phyloP scores from a whole-genome alignment of 2,888 invertebrate species.

The Phasia obesa region DNA sequence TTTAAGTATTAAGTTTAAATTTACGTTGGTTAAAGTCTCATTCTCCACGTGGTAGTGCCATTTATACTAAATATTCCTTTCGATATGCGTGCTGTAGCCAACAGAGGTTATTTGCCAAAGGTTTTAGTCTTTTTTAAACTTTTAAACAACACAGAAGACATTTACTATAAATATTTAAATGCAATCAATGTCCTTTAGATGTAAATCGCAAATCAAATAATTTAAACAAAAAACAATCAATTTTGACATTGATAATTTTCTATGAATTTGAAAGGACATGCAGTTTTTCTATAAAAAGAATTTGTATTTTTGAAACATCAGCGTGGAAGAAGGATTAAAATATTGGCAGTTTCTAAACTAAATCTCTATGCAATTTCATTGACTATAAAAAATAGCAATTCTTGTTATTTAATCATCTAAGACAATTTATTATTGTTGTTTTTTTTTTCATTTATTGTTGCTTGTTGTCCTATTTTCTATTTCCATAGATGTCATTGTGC shows the following conservation, averaged over 20 bases:
- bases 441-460: conserved; percentile 3
- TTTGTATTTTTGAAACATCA: background rate
- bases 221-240: conserved; percentile 4
- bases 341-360: background rate
- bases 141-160: too few species aligned
- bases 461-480: conserved; percentile 47
- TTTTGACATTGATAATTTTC: conserved; percentile 47
- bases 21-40: too few species aligned
- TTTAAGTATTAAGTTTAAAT: too few species aligned
- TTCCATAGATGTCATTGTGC: background rate
- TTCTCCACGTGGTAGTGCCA: too few species aligned
- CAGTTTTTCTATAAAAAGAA: background rate
- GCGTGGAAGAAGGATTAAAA: background rate
- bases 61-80: too few species aligned
- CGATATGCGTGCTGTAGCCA: too few species aligned
- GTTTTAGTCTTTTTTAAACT: too few species aligned
- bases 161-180: conserved; percentile 21
- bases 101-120: too few species aligned
- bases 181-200: conserved; percentile 50
- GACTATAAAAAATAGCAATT: background rate
- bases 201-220: conserved; percentile 12
- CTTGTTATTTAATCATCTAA: background rate
- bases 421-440: background rate
- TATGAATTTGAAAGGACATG: conserved; percentile 37
- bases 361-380: too few species aligned